Evolutionary conservation across 2,888 invertebrate genomes (phyloP).

Genomic region (Ophion ellenae): DNA sequence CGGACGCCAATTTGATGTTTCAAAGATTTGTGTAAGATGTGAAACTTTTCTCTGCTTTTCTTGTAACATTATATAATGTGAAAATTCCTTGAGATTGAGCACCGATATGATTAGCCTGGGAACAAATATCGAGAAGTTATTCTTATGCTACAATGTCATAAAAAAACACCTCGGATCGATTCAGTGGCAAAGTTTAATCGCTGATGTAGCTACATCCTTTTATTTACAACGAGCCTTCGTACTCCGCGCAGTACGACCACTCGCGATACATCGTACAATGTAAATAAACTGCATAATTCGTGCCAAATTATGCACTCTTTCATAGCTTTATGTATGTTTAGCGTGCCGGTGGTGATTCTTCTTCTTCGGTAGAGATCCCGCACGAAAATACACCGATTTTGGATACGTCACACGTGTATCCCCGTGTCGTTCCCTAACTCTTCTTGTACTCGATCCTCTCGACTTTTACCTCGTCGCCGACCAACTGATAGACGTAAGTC

Average conservation of each 20-base stretch:
- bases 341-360: slow-evolving; percentile 27
- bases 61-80: too few species aligned
- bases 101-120: too few species aligned
- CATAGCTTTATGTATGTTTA: slow-evolving; percentile 42
- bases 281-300: slow-evolving; percentile 62
- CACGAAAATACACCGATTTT: slow-evolving; percentile 40
- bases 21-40: too few species aligned
- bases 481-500: slow-evolving; percentile 98
- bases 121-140: too few species aligned
- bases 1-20: not conserved
- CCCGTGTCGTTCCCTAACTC: slow-evolving; percentile 84
- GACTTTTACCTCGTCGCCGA: slow-evolving; percentile 99
- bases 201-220: slow-evolving; percentile 50
- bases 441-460: slow-evolving; percentile 99
- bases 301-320: slow-evolving; percentile 40
- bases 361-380: slow-evolving; percentile 30
- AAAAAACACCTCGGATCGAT: not conserved
- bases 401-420: slow-evolving; percentile 24
- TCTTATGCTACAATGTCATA: too few species aligned
- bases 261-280: slow-evolving; percentile 42
- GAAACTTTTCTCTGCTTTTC: too few species aligned
- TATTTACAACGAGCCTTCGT: slow-evolving; percentile 72
- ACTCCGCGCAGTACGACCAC: slow-evolving; percentile 61
- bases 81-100: too few species aligned
- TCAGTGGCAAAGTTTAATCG: not conserved